Conservation (phyloP, 2,797 vertebrate genomes). For the Cirrhinus mrigala region DNA sequence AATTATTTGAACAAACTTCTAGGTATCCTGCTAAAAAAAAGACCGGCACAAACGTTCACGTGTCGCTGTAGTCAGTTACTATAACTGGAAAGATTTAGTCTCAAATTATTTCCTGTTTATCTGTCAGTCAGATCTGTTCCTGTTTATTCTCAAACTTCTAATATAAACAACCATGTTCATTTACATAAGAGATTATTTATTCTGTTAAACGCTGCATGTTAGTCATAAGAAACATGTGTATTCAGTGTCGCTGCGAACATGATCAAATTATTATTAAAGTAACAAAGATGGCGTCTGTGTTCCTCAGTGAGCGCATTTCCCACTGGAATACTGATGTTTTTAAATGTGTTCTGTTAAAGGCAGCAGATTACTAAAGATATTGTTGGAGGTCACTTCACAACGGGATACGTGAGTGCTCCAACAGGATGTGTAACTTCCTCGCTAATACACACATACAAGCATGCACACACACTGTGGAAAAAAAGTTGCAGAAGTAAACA, state of each 20-base stretch:
- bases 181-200: not conserved
- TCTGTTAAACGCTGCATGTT: not conserved
- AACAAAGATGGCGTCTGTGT: not conserved
- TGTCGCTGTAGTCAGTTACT: not conserved
- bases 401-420: conserved; percentile 57
- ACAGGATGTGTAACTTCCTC: conserved; percentile 61
- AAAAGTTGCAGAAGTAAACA: conserved; percentile 58
- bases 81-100: conserved; percentile 3
- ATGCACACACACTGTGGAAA: conserved; percentile 50
- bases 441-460: conserved; percentile 44
- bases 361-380: conserved; percentile 61
- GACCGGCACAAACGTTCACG: not conserved
- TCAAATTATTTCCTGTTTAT: conserved; percentile 2
- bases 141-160: conserved; percentile 14
- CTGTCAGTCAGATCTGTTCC: not conserved
- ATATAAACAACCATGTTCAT: not conserved
- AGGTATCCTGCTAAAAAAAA: not conserved
- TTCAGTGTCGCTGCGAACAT: not conserved
- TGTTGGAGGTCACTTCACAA: conserved; percentile 57
- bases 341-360: conserved; percentile 32
- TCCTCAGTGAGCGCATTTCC: conserved; percentile 12
- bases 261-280: not conserved
- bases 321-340: conserved; percentile 12
- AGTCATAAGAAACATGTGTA: not conserved
- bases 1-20: conserved; percentile 13